These are phyloP conservation scores for Oryzias dopingdopingensis DNA, from an alignment of 2,797 vertebrate species.

Conservation along the genomic window DNA sequence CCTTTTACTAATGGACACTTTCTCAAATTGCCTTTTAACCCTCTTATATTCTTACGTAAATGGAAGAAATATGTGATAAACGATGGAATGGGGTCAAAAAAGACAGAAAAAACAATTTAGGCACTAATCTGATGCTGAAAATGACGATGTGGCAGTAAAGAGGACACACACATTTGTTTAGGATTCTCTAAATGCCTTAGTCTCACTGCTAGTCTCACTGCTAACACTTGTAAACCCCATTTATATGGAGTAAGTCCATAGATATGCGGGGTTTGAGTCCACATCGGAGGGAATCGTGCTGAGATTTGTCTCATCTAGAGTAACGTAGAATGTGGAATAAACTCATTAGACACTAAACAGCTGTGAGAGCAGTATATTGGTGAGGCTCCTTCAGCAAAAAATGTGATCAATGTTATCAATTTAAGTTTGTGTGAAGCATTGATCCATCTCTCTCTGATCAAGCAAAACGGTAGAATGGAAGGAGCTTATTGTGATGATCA, in stretches of 20 bases:
- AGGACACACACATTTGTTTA: slow-evolving; percentile 5
- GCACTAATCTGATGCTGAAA: slow-evolving; percentile 20
- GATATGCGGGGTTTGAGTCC: no score
- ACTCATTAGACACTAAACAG: no score
- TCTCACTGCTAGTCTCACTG: slow-evolving; percentile 15
- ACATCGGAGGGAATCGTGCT: no score
- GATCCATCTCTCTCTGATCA: no score
- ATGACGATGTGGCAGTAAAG: slow-evolving; percentile 17
- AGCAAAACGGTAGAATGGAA: neutral
- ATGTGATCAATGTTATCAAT: no score
- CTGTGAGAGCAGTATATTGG: no score
- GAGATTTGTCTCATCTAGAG: no score
- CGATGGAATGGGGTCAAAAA: slow-evolving; percentile 15
- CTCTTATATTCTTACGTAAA: slow-evolving; percentile 10
- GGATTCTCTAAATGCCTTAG: slow-evolving; percentile 19
- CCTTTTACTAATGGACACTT: slow-evolving; percentile 16
- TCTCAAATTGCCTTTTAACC: slow-evolving; percentile 18
- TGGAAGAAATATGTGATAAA: slow-evolving; percentile 9
- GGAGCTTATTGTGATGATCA: neutral
- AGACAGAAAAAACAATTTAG: slow-evolving; percentile 12
- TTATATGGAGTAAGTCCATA: no score
- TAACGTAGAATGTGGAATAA: no score
- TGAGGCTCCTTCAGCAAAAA: no score
- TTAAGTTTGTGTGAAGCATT: no score
- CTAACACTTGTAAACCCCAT: slow-evolving; percentile 9